These are phyloP conservation scores for Hyperoplus lanceolatus DNA, from an alignment of 2,797 vertebrate genomes.

Conservation along the genomic window DNA sequence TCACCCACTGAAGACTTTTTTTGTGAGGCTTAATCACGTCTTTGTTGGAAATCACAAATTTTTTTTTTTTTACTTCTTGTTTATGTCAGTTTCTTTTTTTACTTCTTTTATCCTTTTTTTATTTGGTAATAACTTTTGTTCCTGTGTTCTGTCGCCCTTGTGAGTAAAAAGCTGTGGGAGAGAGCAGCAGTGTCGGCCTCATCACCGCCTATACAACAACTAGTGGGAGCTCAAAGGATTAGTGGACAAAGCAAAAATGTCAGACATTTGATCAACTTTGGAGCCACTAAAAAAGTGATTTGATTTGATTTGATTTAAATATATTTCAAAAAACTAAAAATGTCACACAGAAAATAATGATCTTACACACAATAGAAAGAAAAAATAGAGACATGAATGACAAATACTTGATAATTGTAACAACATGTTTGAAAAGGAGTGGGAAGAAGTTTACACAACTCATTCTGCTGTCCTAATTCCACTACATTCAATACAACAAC, in stretches of 20 bases:
- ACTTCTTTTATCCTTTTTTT: constrained; percentile 56
- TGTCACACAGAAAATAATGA: too few relatives aligned
- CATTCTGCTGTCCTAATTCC: constrained; percentile 56
- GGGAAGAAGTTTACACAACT: background rate
- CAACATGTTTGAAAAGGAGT: too few relatives aligned
- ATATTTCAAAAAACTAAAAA: too few relatives aligned
- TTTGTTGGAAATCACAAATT: constrained; percentile 77
- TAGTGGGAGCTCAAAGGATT: constrained; percentile 36
- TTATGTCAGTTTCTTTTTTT: constrained; percentile 62
- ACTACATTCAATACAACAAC: constrained; percentile 25
- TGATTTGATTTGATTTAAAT: too few relatives aligned
- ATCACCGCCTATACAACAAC: constrained; percentile 41
- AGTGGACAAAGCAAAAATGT: constrained; percentile 51
- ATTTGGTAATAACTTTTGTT: constrained; percentile 66
- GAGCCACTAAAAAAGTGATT: constrained; percentile 23
- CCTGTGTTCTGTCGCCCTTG: constrained; percentile 45
- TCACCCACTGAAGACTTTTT: constrained; percentile 78
- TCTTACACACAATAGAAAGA: too few relatives aligned
- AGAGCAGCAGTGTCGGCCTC: constrained; percentile 33
- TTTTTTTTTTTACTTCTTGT: constrained; percentile 69
- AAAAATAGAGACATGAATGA: too few relatives aligned
- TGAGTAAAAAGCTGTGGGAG: constrained; percentile 43
- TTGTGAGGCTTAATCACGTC: constrained; percentile 79
- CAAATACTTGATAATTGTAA: too few relatives aligned
- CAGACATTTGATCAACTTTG: constrained; percentile 59